phyloP scores from a whole-genome alignment of 2,888 invertebrate species.

The Sarcophaga subvicina region DNA sequence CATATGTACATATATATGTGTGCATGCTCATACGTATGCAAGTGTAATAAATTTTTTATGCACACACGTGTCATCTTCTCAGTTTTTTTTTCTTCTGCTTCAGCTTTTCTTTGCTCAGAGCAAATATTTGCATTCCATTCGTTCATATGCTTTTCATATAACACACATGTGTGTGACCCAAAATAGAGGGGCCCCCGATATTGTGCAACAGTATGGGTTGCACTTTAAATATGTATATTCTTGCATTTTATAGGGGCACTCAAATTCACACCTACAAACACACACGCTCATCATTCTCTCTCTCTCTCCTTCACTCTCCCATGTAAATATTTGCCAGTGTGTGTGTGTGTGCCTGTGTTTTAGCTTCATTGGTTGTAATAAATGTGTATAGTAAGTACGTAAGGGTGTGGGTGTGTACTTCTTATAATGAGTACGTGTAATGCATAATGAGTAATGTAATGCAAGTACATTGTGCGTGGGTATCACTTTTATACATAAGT shows the following conservation, averaged over 20 bases:
- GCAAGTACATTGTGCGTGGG: too few species aligned
- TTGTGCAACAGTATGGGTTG: not conserved
- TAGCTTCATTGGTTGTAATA: too few species aligned
- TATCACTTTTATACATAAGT: too few species aligned
- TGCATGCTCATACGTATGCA: not conserved
- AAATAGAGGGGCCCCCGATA: not conserved
- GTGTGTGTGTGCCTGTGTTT: too few species aligned
- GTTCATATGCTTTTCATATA: not conserved
- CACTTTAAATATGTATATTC: not conserved
- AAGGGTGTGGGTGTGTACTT: too few species aligned
- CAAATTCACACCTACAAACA: not conserved
- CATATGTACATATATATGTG: too few species aligned
- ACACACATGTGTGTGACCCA: not conserved
- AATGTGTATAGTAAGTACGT: too few species aligned
- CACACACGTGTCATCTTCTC: not conserved
- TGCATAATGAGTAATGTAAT: too few species aligned
- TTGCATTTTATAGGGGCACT: constrained; percentile 4
- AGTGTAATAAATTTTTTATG: not conserved
- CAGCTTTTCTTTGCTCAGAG: not conserved
- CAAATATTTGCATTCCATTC: not conserved
- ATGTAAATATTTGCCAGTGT: too few species aligned
- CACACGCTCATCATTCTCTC: too few species aligned
- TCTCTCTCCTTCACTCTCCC: too few species aligned
- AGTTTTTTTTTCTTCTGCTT: not conserved
- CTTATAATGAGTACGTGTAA: too few species aligned